Evolutionary conservation across 2,113 vertebrate species (phyloP).

Genomic region (Agapornis roseicollis): DNA sequence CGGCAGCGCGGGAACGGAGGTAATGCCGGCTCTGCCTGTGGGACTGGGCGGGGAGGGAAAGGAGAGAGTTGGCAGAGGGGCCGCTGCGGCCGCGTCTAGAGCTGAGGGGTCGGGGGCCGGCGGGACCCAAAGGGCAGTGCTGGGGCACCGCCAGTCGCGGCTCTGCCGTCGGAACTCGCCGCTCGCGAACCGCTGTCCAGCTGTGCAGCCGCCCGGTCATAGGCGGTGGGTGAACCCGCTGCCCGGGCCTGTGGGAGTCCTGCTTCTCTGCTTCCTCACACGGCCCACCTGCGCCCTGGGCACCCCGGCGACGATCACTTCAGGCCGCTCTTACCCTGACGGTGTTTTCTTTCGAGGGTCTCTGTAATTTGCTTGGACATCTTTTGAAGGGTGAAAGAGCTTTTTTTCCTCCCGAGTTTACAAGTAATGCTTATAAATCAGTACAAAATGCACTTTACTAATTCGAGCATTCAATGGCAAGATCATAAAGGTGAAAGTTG

Average conservation of each 20-base stretch:
- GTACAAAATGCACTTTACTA: background rate
- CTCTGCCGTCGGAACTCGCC: background rate
- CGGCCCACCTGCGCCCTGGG: rapidly evolving
- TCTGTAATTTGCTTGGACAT: background rate
- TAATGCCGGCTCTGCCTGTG: background rate
- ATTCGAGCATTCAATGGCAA: background rate
- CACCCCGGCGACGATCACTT: rapidly evolving
- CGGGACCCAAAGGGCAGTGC: background rate
- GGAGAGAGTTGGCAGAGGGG: background rate
- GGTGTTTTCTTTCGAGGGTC: background rate
- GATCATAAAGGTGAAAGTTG: background rate
- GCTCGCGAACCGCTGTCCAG: background rate
- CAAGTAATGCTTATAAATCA: background rate
- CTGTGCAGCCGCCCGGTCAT: background rate
- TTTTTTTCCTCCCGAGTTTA: background rate
- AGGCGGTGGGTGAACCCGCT: rapidly evolving
- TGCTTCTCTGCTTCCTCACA: background rate
- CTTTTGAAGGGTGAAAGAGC: background rate
- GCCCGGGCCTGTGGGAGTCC: rapidly evolving
- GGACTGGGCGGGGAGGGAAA: background rate
- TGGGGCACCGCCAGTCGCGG: background rate
- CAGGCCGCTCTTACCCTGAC: rapidly evolving
- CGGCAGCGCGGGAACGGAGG: background rate
- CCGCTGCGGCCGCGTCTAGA: too few species aligned
- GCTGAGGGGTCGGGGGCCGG: too few species aligned